A percentile compares a stretch with the other conserved stretches of the same genome.
These are phyloP conservation scores for Poliocrania exsul DNA, from an alignment of 2,797 vertebrate genomes.

Conservation along the genomic window DNA sequence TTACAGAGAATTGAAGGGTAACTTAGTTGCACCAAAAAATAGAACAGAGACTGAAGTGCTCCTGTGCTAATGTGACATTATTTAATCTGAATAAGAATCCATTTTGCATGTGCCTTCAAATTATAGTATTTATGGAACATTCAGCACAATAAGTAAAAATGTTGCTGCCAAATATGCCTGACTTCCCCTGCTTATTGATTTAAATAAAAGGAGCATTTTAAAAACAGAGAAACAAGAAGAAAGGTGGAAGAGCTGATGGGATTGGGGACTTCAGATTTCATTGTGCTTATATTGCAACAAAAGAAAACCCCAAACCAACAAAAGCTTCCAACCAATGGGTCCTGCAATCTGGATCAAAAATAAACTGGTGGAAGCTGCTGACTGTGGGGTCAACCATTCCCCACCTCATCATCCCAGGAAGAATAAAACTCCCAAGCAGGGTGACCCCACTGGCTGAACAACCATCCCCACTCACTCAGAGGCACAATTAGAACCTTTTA, in stretches of 20 bases:
- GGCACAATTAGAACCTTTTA: background rate
- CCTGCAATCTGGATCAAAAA: background rate
- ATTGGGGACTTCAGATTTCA: background rate
- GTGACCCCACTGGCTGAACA: background rate
- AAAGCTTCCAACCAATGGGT: background rate
- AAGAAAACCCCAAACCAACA: background rate
- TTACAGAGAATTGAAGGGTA: conserved; percentile 37
- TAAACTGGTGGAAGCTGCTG: background rate
- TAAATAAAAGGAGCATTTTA: background rate
- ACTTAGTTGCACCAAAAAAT: conserved; percentile 6
- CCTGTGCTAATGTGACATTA: conserved; percentile 31
- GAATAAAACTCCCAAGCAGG: background rate
- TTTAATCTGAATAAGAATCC: conserved; percentile 33
- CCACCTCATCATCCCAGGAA: background rate
- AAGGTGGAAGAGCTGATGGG: background rate
- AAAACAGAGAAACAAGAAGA: background rate
- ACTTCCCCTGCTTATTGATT: background rate
- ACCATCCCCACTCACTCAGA: background rate
- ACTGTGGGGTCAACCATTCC: background rate
- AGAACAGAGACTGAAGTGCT: conserved; percentile 11
- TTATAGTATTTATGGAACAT: conserved; percentile 35
- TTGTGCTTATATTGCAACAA: background rate
- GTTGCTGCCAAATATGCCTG: conserved; percentile 2
- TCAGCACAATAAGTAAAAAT: background rate
- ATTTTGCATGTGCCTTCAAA: background rate